Base-by-base conservation (phyloP, 2,888 invertebrate species). In the Ormyrus nitidulus region DNA sequence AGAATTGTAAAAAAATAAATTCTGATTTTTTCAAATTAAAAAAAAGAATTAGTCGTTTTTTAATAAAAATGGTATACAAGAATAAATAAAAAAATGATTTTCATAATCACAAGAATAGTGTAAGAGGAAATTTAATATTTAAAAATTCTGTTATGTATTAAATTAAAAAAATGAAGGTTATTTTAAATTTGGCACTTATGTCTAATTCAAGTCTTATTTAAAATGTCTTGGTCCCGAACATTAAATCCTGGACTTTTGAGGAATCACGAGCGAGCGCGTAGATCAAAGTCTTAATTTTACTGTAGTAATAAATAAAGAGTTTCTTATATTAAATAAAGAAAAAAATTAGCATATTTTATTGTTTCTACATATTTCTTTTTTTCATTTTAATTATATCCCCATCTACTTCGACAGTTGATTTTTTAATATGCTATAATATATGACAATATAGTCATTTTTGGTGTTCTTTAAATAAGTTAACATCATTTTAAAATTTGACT, bases 351-450 rank as follows among this genome's bases (percentile, higher is more conserved):
- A 56, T 13, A 1, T 54, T 58, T 58, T 49, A 10, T 61, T 61
- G 44, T 10, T n/a, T 7, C n/a, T 44, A 53, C 44, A 0, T 56
- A 64, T 49, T 48, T 46, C 34, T 34, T 34, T 34, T 34, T 10
- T 75, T 77, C 34, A 9, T 3, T 34, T 34, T 34, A 7, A 68
- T 77, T n/a, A 9, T 44, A 10, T 61, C 49, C 56, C 59, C 49
- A 54, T 65, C 13, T 54, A 66, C 73, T 64, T 73, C 73, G 79
- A 79, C 59, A 73, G 79, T 79, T 79, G 79, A 79, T 79, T 73
- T 69, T 34, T 54, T 54, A 13, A 51, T 44, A 7, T 19, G n/a
- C 5, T 6, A 64, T 5, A 53, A n/a, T 59, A 51, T 5, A 49
- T 49, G 19, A 19, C 34, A 34, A 34, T 61, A 4, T 34, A n/a